phyloP scores from a whole-genome alignment of 1,140 invertebrate species.

The Linepithema humile region DNA sequence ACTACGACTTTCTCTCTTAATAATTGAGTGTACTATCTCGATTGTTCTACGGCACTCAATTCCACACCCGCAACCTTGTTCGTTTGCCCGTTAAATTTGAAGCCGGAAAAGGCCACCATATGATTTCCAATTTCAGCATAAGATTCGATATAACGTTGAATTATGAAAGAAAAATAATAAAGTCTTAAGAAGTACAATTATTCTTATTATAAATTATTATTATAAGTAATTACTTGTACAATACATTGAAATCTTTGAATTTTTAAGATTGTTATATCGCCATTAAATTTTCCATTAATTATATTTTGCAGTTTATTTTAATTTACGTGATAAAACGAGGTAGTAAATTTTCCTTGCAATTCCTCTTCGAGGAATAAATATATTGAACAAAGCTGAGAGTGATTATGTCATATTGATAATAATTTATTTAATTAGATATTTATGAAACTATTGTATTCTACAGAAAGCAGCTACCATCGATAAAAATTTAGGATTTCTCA shows the following conservation, averaged over 20 bases:
- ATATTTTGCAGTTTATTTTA: too few species aligned
- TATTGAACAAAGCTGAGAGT: too few species aligned
- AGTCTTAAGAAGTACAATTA: neutral
- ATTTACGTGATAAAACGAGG: neutral
- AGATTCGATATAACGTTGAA: neutral
- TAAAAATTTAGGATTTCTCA: neutral
- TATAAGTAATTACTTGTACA: too few species aligned
- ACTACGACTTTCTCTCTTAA: constrained; percentile 61
- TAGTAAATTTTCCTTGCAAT: too few species aligned
- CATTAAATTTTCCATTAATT: too few species aligned
- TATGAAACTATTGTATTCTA: neutral
- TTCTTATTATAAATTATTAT: too few species aligned
- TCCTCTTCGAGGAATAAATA: too few species aligned
- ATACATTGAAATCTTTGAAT: too few species aligned
- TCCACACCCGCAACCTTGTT: constrained; percentile 17
- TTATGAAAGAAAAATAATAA: neutral
- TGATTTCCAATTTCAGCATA: neutral
- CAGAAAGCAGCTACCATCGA: neutral
- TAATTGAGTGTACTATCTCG: constrained; percentile 73
- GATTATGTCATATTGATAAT: too few species aligned
- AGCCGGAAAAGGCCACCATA: neutral
- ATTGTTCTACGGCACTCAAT: constrained; percentile 64
- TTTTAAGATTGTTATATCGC: too few species aligned
- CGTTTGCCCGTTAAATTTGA: constrained; percentile 34
- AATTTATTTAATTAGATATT: too few species aligned